Conservation (phyloP, 2,888 invertebrate genomes). For the Seira musarum region DNA sequence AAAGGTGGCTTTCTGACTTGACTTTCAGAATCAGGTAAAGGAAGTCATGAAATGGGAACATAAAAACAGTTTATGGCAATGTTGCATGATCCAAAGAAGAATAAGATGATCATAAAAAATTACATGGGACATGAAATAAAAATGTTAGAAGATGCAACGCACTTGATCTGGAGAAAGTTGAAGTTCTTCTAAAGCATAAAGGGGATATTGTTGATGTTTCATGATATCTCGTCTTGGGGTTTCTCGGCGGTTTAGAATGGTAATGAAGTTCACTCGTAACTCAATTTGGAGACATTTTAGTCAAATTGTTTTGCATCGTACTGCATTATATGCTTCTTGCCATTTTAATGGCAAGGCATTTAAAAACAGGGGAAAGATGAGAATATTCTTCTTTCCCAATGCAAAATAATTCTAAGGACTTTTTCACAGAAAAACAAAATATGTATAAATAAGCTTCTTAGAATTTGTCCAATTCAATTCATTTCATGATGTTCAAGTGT, state of each 20-base stretch:
- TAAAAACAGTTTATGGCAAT: conserved; percentile 2
- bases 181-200: not conserved
- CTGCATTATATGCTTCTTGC: no score
- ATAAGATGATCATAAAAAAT: conserved; percentile 5
- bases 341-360: no score
- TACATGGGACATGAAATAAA: not conserved
- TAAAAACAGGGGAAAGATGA: not conserved
- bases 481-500: no score
- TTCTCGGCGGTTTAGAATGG: not conserved
- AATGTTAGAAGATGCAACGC: not conserved
- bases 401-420: no score
- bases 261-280: not conserved
- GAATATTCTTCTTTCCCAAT: not conserved
- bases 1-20: not conserved
- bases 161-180: not conserved
- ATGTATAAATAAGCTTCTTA: no score
- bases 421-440: no score
- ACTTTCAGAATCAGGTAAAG: not conserved
- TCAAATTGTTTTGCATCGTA: not conserved
- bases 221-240: not conserved
- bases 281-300: not conserved
- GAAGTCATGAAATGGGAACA: not conserved
- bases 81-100: conserved; percentile 5
- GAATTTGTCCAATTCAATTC: no score
- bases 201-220: not conserved